Evolutionary conservation across 2,888 invertebrate genomes (phyloP), one percentile per base, ranked within the genome.

Genomic region (Brassicogethes aeneus): DNA sequence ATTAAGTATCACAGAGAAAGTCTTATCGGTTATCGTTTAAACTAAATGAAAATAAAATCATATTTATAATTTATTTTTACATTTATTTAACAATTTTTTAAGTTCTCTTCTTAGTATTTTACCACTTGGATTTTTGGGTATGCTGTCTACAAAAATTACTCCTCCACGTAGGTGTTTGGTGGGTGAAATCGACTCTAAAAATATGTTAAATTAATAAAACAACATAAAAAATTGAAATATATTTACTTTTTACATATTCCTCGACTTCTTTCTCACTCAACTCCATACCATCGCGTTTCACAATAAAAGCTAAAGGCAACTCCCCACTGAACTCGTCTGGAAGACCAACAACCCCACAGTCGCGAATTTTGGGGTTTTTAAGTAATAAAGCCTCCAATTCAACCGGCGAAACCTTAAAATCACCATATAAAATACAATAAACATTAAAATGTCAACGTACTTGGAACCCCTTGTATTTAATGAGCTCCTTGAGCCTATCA

Each of bases 401-500:
- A 1, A 91, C 90, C 2, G 92, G 92, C 1, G 91, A 83, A 1
- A 53, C 52, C 53, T 53, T 32, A n/a, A 44, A 37, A n/a, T 13
- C 17, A 41, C 31, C 12, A 34, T 10, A 14, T 17, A 40, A 16
- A 2, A 8, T 12, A 32, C n/a, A 14, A 17, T n/a, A 42, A 12
- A 1, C 12, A 39, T 13, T 14, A 8, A 17, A 12, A n/a, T 17
- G 8, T 37, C n/a, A 32, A 36, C 17, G 31, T 49, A 87, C 85
- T 76, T 87, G 82, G 57, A 80, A 85, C 32, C 83, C 90, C 64
- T 92, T 91, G 59, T 88, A 90, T 65, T 93, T 93, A 56, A 93
- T 92, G 16, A 93, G 76, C 61, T 92, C 91, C 62, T 93, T 93
- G 14, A 90, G 69, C 44, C 93, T 71, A 63, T 91, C 92, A 1